Percentiles rank a stretch among this genome's conserved stretches.
These are phyloP conservation scores for Coleophora deauratella DNA, from an alignment of 2,888 invertebrate genomes.

Conservation along the genomic window DNA sequence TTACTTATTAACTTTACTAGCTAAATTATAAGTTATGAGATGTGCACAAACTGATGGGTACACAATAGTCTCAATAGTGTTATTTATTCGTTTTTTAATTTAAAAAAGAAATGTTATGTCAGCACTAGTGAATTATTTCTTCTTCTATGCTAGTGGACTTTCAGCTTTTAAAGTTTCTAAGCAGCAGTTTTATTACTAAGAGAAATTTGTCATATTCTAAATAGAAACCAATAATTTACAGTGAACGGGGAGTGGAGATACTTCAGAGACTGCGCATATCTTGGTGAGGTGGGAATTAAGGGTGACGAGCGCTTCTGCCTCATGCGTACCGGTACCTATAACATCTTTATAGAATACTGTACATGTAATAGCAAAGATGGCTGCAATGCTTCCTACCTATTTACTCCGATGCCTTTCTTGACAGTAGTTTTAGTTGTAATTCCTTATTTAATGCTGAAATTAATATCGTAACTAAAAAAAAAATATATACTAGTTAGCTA, in stretches of 20 bases:
- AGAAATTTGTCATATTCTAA: no score
- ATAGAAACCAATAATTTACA: slow-evolving; percentile 32
- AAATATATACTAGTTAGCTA: not conserved
- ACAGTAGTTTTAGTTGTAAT: slow-evolving; percentile 17
- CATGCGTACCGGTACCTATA: slow-evolving; percentile 92
- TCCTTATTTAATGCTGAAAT: slow-evolving; percentile 9
- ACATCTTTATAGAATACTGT: slow-evolving; percentile 95
- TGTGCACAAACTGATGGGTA: no score
- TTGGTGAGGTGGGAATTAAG: slow-evolving; percentile 92
- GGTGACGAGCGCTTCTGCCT: slow-evolving; percentile 93
- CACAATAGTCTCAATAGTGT: no score
- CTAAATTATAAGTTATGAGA: no score
- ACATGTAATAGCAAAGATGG: slow-evolving; percentile 95
- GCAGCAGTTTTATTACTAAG: no score
- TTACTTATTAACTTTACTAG: no score
- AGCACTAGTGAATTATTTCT: no score
- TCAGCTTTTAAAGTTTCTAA: no score
- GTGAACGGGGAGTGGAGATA: slow-evolving; percentile 92
- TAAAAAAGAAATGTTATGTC: no score
- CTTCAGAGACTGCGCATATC: slow-evolving; percentile 89
- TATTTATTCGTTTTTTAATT: no score
- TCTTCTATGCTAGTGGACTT: no score
- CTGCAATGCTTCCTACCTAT: slow-evolving; percentile 80
- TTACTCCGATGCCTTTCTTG: slow-evolving; percentile 39
- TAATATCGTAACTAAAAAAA: slow-evolving; percentile 2